Evolutionary conservation across 2,797 vertebrate species (phyloP), one percentile per base, ranked within the genome.

Genomic region (Channa striata): DNA sequence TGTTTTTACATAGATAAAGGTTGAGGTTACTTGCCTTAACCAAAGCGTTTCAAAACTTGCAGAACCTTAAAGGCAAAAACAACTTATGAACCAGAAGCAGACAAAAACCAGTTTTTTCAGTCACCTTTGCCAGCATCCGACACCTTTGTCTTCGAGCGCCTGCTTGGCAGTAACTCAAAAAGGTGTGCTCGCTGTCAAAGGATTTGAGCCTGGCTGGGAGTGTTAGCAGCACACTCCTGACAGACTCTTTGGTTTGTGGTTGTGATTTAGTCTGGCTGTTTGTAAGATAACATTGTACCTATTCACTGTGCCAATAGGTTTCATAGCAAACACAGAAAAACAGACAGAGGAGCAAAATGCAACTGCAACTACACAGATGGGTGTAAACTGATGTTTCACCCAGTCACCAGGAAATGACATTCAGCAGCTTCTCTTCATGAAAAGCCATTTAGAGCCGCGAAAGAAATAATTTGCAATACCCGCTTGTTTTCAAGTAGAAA

Each of bases 21-120:
- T 58, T 57, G 19, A 60, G 1, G 19, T 56, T 62, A 50, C 57
- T 59, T 68, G 54, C 68, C 53, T 70, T 21, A 56, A 34, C 16
- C 2, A 34, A 62, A 59, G 53, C 76, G 65, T 83, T 81, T 85
- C 47, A 59, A 66, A 89, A 78, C 69, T 49, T 67, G 72, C 13
- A 25, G 43, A 58, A 56, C 51, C 72, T 81, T 58, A 58, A 53
- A 88, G 72, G 76, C 68, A 76, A 75, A 70, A 72, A 75, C 70
- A 69, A 61, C 59, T 46, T 39, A 40, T 20, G 63, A 59, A 65
- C 36, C 14, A 19, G 61, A 20, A 20, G 54, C 52, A 19, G 52
- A 42, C 53, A 44, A 56, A 85, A 92, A 92, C 90, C 83, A 3
- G 89, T 91, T 92, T 89, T 87, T 89, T 89, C 85, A 87, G 89